phyloP scores from a whole-genome alignment of 1,140 invertebrate species.

The Halotydeus destructor region DNA sequence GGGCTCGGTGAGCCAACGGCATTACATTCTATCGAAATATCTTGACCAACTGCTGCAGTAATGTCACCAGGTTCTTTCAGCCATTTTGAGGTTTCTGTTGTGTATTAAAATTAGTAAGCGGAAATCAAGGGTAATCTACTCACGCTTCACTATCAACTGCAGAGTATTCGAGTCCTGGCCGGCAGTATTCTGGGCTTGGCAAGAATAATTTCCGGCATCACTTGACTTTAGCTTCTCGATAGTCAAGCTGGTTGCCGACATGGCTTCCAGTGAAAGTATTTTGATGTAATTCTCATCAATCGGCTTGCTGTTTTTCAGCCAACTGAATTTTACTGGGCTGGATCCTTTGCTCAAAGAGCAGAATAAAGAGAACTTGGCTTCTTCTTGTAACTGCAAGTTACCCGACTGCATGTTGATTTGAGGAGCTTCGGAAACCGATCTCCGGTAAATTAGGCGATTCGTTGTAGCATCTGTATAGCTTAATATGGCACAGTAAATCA shows the following conservation, averaged over 20 bases:
- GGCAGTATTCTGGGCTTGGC: conserved; percentile 17
- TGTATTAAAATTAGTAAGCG: too few relatives aligned
- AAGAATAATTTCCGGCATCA: conserved; percentile 20
- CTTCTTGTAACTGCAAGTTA: too few relatives aligned
- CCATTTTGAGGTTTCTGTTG: conserved; percentile 16
- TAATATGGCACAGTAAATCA: too few relatives aligned
- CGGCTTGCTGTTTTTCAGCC: neutral
- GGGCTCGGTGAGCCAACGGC: conserved; percentile 15
- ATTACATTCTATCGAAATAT: conserved; percentile 8
- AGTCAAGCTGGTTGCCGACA: too few relatives aligned
- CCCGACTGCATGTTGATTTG: too few relatives aligned
- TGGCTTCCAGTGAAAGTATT: too few relatives aligned
- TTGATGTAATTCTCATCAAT: too few relatives aligned
- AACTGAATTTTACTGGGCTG: neutral
- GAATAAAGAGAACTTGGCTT: too few relatives aligned
- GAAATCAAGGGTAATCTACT: too few relatives aligned
- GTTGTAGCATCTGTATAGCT: too few relatives aligned
- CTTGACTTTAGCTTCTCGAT: conserved; percentile 3
- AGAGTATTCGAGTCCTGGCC: conserved; percentile 17
- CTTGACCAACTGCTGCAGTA: conserved; percentile 6
- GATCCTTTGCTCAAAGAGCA: neutral
- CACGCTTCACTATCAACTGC: conserved; percentile 15
- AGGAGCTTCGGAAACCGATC: too few relatives aligned
- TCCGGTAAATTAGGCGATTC: too few relatives aligned
- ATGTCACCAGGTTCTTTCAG: conserved; percentile 11